Evolutionary conservation across 2,888 invertebrate species (phyloP).

Genomic region (Siphonodentalium dalli): DNA sequence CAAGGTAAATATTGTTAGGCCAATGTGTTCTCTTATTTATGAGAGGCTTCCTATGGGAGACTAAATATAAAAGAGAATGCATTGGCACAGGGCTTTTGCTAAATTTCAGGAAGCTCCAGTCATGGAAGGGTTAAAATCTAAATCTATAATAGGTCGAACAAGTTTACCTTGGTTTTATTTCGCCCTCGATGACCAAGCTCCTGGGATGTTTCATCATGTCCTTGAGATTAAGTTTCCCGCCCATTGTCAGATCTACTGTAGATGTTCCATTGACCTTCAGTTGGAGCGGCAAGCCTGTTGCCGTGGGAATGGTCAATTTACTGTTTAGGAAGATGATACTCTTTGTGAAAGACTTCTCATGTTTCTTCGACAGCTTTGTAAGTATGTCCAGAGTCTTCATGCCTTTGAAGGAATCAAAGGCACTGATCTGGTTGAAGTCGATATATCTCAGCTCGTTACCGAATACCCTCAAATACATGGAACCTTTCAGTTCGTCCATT

Average conservation of each 20-base stretch:
- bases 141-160: too few species aligned
- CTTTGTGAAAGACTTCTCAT: constrained; percentile 84
- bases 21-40: too few species aligned
- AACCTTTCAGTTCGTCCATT: constrained; percentile 56
- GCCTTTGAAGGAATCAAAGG: constrained; percentile 27
- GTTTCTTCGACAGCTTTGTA: constrained; percentile 71
- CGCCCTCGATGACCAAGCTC: constrained; percentile 79
- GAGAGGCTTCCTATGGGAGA: too few species aligned
- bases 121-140: too few species aligned
- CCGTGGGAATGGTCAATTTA: constrained; percentile 84
- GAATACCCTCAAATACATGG: constrained; percentile 82
- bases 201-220: constrained; percentile 73
- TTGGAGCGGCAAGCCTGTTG: constrained; percentile 83
- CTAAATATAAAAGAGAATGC: too few species aligned
- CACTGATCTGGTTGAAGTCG: constrained; percentile 63
- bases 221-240: constrained; percentile 80
- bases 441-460: constrained; percentile 78
- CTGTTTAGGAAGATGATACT: constrained; percentile 86
- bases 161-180: constrained; percentile 78
- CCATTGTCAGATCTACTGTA: constrained; percentile 82
- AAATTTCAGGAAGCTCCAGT: too few species aligned
- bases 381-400: constrained; percentile 68
- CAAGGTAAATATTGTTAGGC: too few species aligned
- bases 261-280: constrained; percentile 86
- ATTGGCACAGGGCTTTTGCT: too few species aligned